These are phyloP conservation scores for Torymus aiolomorphi DNA, from an alignment of 2,888 invertebrate species.

Conservation along the genomic window DNA sequence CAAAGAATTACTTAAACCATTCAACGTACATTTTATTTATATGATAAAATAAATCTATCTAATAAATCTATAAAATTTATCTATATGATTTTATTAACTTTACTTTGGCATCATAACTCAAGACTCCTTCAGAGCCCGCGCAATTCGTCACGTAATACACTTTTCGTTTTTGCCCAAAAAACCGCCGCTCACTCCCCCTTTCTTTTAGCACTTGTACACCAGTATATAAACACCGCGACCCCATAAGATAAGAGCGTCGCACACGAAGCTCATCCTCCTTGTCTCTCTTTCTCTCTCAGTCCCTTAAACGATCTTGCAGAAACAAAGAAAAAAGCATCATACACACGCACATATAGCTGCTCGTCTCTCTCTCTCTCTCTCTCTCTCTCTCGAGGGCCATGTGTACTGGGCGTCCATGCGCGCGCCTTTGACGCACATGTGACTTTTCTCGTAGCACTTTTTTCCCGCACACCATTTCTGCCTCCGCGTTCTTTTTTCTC, in stretches of 20 bases:
- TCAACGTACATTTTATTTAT: no score
- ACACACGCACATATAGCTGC: background rate
- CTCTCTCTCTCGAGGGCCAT: constrained; percentile 50
- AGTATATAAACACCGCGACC: background rate
- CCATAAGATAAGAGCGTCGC: constrained; percentile 25
- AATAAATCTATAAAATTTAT: no score
- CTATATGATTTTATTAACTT: no score
- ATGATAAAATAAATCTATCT: no score
- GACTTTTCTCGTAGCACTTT: constrained; percentile 37
- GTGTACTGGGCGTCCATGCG: constrained; percentile 45
- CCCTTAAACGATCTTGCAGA: background rate
- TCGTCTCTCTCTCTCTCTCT: background rate
- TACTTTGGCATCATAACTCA: background rate
- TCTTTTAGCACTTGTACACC: constrained; percentile 14
- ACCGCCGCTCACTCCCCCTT: background rate
- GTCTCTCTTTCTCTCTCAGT: background rate
- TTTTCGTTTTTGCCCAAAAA: background rate
- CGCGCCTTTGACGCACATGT: constrained; percentile 45
- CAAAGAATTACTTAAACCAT: no score
- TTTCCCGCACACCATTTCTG: background rate
- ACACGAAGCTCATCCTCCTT: background rate
- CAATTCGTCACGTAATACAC: constrained; percentile 26
- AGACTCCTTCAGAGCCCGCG: background rate
- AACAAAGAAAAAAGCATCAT: constrained; percentile 37
- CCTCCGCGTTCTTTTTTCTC: constrained; percentile 5